Evolutionary conservation across 2,797 vertebrate species (phyloP).

Genomic region (Rhinatrema bivittatum): DNA sequence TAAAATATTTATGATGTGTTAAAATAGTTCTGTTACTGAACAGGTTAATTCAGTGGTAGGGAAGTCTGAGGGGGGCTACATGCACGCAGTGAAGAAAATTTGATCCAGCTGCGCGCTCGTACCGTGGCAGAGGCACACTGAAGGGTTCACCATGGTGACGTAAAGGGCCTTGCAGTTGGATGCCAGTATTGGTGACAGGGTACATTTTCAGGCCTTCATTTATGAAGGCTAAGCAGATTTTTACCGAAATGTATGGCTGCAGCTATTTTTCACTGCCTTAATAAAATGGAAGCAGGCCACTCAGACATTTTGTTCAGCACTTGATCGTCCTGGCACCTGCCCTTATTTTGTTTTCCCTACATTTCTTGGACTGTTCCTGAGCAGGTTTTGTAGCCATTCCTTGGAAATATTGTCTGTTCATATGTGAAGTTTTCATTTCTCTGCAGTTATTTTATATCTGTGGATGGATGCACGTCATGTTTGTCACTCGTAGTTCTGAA

Average conservation of each 20-base stretch:
- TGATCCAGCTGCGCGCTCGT: conserved; percentile 13
- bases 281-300: not conserved
- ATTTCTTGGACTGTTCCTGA: too few relatives aligned
- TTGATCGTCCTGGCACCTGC: too few relatives aligned
- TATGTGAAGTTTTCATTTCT: too few relatives aligned
- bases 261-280: not conserved
- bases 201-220: conserved; percentile 27
- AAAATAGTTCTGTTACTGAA: not conserved
- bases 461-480: too few relatives aligned
- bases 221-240: conserved; percentile 6
- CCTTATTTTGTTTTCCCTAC: too few relatives aligned
- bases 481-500: too few relatives aligned
- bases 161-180: conserved; percentile 19
- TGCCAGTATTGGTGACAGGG: conserved; percentile 11
- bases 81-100: not conserved
- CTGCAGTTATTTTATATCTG: too few relatives aligned
- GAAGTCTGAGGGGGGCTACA: too few relatives aligned
- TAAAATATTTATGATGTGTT: conserved; percentile 1
- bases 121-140: not conserved
- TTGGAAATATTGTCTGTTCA: too few relatives aligned
- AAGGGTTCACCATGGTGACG: conserved; percentile 20
- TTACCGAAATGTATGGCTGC: not conserved
- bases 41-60: too few relatives aligned
- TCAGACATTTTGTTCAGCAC: too few relatives aligned
- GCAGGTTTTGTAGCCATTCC: too few relatives aligned